These are phyloP conservation scores for Brachirus orientalis DNA, from an alignment of 2,113 vertebrate species.

Conservation along the genomic window DNA sequence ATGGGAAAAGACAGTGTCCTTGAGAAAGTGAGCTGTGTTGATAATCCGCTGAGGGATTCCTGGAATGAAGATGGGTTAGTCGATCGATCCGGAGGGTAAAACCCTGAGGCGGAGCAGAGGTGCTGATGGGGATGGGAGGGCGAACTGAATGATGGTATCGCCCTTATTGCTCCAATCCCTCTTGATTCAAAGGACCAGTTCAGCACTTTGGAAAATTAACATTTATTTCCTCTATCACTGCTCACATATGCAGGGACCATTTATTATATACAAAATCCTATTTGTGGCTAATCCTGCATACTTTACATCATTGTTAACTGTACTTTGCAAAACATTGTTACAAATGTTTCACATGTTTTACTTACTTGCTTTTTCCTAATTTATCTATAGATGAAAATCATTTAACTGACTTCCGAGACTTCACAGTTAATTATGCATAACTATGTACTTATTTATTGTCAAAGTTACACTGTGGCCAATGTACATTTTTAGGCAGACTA, in stretches of 20 bases:
- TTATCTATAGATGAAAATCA: too few species aligned
- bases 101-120: conserved; percentile 51
- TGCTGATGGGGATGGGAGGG: conserved; percentile 28
- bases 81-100: conserved; percentile 63
- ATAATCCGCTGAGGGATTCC: conserved; percentile 62
- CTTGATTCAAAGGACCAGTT: conserved; percentile 35
- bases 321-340: too few species aligned
- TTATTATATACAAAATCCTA: not conserved
- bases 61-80: conserved; percentile 61
- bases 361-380: too few species aligned
- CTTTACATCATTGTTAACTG: too few species aligned
- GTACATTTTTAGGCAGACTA: too few species aligned
- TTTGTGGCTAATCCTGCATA: not conserved
- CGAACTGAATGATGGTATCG: conserved; percentile 50
- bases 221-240: conserved; percentile 18
- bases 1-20: conserved; percentile 52
- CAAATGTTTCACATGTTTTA: too few species aligned
- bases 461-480: too few species aligned
- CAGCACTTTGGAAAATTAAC: conserved; percentile 14
- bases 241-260: not conserved
- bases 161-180: conserved; percentile 50
- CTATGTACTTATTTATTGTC: too few species aligned
- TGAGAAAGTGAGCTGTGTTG: conserved; percentile 59
- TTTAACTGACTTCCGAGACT: too few species aligned
- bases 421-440: too few species aligned